A percentile compares a stretch with the other conserved stretches of the same genome.
Conservation (phyloP, 2,797 vertebrate species). For the Babyrousa celebensis region DNA sequence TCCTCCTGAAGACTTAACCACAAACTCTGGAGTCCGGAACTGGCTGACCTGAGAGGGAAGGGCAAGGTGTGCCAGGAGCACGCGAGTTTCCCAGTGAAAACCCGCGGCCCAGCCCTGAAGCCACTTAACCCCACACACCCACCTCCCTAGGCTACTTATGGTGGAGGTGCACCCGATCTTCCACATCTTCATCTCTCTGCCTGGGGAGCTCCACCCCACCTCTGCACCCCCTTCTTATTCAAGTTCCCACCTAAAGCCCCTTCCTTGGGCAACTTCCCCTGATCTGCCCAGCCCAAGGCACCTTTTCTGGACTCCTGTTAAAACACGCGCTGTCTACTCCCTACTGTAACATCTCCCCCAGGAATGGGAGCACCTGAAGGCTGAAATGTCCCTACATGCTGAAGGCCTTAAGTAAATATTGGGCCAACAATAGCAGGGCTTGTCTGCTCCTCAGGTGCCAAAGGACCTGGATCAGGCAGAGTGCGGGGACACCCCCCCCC, state of each 20-base stretch:
- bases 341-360: background rate
- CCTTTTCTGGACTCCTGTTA: background rate
- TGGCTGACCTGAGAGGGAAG: no score
- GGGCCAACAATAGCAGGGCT: background rate
- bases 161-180: background rate
- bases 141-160: background rate
- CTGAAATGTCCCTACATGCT: background rate
- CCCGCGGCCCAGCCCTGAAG: background rate
- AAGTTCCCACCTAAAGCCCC: background rate
- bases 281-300: background rate
- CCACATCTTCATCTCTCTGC: background rate
- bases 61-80: background rate
- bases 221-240: background rate
- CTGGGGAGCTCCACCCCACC: background rate
- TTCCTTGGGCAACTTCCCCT: background rate
- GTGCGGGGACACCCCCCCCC: background rate
- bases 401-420: background rate
- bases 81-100: background rate
- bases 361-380: background rate
- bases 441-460: background rate
- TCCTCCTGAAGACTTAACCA: background rate
- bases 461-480: background rate
- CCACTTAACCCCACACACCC: background rate
- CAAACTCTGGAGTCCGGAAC: background rate
- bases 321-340: background rate